Percentiles rank a stretch among this genome's conserved stretches.
These are phyloP conservation scores for Esox masquinongy DNA, from an alignment of 2,797 vertebrate genomes.

Conservation along the genomic window DNA sequence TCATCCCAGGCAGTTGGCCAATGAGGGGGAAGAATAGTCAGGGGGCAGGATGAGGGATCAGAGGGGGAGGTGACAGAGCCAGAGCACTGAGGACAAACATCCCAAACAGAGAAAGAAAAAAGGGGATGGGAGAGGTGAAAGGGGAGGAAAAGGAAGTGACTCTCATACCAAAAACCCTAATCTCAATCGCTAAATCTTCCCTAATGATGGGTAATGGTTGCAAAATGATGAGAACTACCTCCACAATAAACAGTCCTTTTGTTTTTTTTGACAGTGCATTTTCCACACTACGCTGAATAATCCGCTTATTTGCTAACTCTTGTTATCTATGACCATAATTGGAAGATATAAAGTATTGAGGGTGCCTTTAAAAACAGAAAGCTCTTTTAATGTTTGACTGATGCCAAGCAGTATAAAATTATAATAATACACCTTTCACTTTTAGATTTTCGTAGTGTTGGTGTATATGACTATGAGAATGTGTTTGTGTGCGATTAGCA, in stretches of 20 bases:
- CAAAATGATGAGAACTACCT: background rate
- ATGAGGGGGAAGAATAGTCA: constrained; percentile 38
- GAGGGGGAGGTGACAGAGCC: constrained; percentile 21
- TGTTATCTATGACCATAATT: background rate
- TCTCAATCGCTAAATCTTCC: background rate
- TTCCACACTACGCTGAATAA: background rate
- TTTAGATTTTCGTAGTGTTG: background rate
- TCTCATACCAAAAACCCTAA: background rate
- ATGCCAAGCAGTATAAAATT: background rate
- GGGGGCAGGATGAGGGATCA: constrained; percentile 12
- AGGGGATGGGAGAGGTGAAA: constrained; percentile 12
- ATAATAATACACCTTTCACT: background rate
- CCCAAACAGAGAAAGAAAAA: constrained; percentile 28
- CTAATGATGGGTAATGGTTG: background rate
- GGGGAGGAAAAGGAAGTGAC: background rate
- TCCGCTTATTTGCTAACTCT: background rate
- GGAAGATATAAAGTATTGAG: background rate
- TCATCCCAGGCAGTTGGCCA: constrained; percentile 39
- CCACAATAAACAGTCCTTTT: background rate
- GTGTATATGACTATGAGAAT: background rate
- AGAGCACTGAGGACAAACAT: constrained; percentile 35
- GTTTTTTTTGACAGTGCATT: background rate
- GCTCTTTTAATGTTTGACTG: background rate
- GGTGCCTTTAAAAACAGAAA: background rate
- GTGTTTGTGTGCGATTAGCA: no score